Evolutionary conservation across 2,113 vertebrate species (phyloP).

Genomic region (Anguilla japonica): DNA sequence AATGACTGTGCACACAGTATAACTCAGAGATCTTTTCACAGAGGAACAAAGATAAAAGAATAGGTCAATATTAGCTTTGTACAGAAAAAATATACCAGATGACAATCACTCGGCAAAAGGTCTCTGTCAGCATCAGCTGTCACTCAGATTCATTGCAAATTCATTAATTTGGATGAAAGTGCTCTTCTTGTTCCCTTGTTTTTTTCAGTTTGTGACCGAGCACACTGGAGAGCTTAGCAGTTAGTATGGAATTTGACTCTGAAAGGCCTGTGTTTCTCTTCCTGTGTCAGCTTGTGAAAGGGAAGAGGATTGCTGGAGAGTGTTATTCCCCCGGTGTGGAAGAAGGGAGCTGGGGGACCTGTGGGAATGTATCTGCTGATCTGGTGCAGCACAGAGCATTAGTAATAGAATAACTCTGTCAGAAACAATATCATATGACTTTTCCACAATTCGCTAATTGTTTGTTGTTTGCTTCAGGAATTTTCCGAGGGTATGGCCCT

Average conservation of each 20-base stretch:
- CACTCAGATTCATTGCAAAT: neutral
- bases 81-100: too few species aligned
- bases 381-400: neutral
- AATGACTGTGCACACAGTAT: too few species aligned
- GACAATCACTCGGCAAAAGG: neutral
- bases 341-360: neutral
- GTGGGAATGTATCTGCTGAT: neutral
- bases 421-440: neutral
- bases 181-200: neutral
- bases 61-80: too few species aligned
- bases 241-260: neutral
- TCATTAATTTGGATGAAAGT: neutral
- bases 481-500: neutral
- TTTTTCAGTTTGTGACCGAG: neutral
- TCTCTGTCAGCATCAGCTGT: neutral
- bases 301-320: neutral
- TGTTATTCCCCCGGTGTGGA: neutral
- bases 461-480: neutral
- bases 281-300: neutral
- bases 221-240: neutral
- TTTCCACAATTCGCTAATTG: neutral
- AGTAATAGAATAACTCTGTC: neutral
- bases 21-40: too few species aligned
- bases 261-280: neutral
- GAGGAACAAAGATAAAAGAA: too few species aligned